phyloP scores from a whole-genome alignment of 92 coral and sea anemone genomes.

The Anthopleura xanthogrammica region DNA sequence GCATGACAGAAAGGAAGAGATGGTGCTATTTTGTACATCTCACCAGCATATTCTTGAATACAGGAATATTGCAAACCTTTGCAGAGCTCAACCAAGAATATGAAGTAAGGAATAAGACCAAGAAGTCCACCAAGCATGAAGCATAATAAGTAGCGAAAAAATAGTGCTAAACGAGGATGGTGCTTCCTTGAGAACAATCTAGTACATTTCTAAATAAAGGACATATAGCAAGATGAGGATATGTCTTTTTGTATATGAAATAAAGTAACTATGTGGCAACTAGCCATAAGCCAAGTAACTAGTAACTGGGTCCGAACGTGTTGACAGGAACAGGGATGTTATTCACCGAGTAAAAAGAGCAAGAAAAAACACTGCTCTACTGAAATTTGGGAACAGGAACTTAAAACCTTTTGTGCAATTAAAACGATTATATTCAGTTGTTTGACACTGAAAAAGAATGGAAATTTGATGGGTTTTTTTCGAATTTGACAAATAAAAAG shows the following conservation, averaged over 20 bases:
- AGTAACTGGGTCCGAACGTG: no score
- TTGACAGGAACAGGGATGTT: no score
- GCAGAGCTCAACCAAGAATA: conserved; percentile 79
- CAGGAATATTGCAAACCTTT: conserved; percentile 85
- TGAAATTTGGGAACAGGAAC: no score
- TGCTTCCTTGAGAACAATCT: conserved; percentile 71
- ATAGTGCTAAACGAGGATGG: conserved; percentile 72
- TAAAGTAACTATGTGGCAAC: no score
- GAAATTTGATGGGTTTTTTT: no score
- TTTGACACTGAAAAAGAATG: no score
- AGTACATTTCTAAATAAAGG: conserved; percentile 50
- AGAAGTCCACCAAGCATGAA: conserved; percentile 76
- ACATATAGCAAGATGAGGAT: not conserved
- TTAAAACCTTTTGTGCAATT: no score
- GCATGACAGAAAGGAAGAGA: conserved; percentile 1
- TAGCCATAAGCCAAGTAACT: no score
- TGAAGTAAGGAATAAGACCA: conserved; percentile 82
- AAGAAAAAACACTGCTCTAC: no score
- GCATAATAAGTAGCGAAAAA: conserved; percentile 70
- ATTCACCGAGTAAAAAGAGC: no score
- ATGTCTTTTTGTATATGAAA: not conserved
- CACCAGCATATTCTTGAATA: conserved; percentile 71
- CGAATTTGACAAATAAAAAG: no score
- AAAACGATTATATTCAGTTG: no score
- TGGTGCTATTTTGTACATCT: conserved; percentile 38